Percentiles rank a stretch among this genome's conserved stretches.
Evolutionary conservation across 2,797 vertebrate species (phyloP).

Genomic region (Octomys mimax): DNA sequence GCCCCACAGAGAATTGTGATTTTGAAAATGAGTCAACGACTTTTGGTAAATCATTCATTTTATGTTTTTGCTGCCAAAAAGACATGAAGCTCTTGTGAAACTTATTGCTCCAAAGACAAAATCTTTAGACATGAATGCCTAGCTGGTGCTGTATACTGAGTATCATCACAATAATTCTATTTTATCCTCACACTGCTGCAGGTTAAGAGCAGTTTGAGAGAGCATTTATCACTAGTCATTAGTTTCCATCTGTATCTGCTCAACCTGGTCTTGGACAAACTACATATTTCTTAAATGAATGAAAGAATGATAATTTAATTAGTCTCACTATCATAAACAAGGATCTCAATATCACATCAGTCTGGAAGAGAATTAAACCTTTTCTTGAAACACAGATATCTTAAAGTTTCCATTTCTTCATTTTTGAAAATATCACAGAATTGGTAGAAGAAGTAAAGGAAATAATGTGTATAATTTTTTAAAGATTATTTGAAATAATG

Average conservation of each 20-base stretch:
- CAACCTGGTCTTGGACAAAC: background rate
- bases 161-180: background rate
- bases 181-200: background rate
- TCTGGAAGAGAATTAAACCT: background rate
- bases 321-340: constrained; percentile 16
- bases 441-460: background rate
- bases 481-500: background rate
- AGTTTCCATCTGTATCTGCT: background rate
- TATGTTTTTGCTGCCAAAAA: background rate
- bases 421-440: background rate
- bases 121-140: background rate
- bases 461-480: background rate
- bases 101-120: background rate
- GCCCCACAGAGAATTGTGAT: background rate
- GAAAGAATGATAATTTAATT: background rate
- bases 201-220: background rate
- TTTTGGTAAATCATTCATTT: constrained; percentile 18
- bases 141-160: background rate
- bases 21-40: background rate
- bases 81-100: constrained; percentile 27
- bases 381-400: background rate
- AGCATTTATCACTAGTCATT: background rate
- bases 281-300: background rate
- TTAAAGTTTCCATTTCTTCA: background rate
- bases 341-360: background rate